Percentiles rank a stretch among this genome's conserved stretches.
These are phyloP conservation scores for Cybosia mesomella DNA, from an alignment of 2,888 invertebrate species.

Conservation along the genomic window DNA sequence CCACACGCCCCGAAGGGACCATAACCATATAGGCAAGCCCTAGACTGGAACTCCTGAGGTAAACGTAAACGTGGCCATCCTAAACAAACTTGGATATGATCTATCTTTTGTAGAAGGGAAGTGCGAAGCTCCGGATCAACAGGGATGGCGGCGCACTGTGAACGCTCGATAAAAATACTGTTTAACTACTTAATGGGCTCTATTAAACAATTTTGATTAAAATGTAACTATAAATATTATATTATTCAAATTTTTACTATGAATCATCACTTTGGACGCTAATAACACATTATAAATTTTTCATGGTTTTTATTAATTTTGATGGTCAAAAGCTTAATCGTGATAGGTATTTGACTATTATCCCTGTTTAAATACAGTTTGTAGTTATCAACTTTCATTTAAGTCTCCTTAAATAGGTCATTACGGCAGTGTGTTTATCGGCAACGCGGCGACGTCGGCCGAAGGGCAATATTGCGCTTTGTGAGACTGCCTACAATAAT, in stretches of 20 bases:
- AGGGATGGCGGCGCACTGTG: too few species aligned
- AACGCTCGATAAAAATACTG: too few species aligned
- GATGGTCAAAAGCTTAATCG: background rate
- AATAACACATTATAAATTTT: background rate
- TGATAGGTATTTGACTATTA: slow-evolving; percentile 28
- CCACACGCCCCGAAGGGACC: too few species aligned
- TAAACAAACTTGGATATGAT: too few species aligned
- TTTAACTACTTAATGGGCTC: too few species aligned
- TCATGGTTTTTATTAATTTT: background rate
- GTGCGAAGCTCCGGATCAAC: too few species aligned
- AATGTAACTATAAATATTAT: background rate
- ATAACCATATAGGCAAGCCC: too few species aligned
- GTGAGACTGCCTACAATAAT: slow-evolving; percentile 79
- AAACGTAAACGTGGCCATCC: too few species aligned
- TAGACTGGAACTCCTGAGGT: too few species aligned
- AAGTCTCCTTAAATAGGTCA: slow-evolving; percentile 80
- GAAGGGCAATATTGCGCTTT: slow-evolving; percentile 82
- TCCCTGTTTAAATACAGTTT: slow-evolving; percentile 54
- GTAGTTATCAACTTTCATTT: slow-evolving; percentile 80
- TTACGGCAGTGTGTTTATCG: slow-evolving; percentile 80
- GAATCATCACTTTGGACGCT: background rate
- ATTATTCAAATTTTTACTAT: background rate
- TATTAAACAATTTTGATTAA: background rate
- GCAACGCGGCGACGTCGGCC: slow-evolving; percentile 68
- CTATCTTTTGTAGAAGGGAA: too few species aligned